Conservation (phyloP, 2,888 invertebrate genomes). For the Coelogynopora nodosa region DNA sequence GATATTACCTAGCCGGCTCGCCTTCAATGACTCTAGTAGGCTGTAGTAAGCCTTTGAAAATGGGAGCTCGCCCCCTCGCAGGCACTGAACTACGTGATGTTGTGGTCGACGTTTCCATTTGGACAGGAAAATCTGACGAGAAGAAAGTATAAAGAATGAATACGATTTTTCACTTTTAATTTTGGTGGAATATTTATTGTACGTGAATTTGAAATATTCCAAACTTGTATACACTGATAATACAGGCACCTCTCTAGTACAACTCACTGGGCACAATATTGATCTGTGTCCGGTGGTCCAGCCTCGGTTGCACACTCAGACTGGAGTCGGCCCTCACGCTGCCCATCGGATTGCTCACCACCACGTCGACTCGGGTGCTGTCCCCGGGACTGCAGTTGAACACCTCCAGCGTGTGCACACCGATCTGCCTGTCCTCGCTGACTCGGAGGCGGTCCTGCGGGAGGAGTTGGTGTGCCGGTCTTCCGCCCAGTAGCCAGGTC, state of each 20-base stretch:
- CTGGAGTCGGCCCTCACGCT: not conserved
- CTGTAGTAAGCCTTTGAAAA: constrained; percentile 33
- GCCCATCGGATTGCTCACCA: constrained; percentile 21
- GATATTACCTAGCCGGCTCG: constrained; percentile 35
- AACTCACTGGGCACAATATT: not conserved
- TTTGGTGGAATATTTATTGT: too few species aligned
- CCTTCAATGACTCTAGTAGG: constrained; percentile 19
- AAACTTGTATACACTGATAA: too few species aligned
- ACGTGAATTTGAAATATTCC: too few species aligned
- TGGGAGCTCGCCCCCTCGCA: not conserved
- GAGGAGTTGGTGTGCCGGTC: constrained; percentile 51
- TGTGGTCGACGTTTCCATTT: too few species aligned
- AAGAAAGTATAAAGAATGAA: too few species aligned
- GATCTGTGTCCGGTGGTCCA: not conserved
- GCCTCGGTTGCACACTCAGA: not conserved
- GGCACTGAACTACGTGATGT: not conserved
- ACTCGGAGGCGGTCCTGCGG: not conserved
- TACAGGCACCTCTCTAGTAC: too few species aligned
- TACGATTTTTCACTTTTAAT: too few species aligned
- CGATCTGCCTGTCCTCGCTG: not conserved
- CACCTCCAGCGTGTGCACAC: not conserved
- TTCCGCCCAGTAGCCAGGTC: constrained; percentile 77
- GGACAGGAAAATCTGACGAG: too few species aligned
- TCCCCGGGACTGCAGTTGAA: constrained; percentile 10
- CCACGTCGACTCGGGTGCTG: constrained; percentile 27